phyloP scores from a whole-genome alignment of 2,113 vertebrate species.

The Hyperoodon ampullatus region DNA sequence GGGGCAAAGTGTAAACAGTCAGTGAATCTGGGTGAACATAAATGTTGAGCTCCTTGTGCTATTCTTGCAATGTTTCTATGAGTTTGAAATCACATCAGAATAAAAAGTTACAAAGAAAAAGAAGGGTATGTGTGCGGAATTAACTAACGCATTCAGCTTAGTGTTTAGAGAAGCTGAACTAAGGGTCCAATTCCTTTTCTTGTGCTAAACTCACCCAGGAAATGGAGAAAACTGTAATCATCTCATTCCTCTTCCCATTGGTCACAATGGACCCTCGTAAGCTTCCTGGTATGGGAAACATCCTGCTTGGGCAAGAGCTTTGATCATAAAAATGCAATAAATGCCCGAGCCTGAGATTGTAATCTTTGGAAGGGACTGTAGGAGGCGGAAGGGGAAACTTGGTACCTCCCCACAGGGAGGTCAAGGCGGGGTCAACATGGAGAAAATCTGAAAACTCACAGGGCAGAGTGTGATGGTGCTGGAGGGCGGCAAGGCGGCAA shows the following conservation, averaged over 20 bases:
- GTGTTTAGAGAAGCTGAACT: neutral
- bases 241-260: neutral
- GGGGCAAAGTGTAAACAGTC: neutral
- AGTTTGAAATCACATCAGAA: conserved; percentile 10
- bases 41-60: neutral
- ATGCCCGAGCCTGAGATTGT: neutral
- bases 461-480: neutral
- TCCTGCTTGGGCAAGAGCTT: conserved; percentile 12
- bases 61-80: neutral
- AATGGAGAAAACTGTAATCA: neutral
- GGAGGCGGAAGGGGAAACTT: neutral
- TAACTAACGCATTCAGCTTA: neutral
- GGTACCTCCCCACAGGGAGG: neutral
- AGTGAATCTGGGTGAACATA: neutral
- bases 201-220: neutral
- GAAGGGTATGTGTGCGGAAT: neutral
- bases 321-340: conserved; percentile 53
- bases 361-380: conserved; percentile 2
- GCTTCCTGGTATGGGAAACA: conserved; percentile 53
- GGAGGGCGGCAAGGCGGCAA: neutral
- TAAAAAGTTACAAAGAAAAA: conserved; percentile 29
- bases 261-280: neutral
- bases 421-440: neutral
- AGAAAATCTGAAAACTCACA: neutral
- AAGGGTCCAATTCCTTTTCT: conserved; percentile 4